Conservation (phyloP, 2,888 invertebrate species). For the Dione juno region DNA sequence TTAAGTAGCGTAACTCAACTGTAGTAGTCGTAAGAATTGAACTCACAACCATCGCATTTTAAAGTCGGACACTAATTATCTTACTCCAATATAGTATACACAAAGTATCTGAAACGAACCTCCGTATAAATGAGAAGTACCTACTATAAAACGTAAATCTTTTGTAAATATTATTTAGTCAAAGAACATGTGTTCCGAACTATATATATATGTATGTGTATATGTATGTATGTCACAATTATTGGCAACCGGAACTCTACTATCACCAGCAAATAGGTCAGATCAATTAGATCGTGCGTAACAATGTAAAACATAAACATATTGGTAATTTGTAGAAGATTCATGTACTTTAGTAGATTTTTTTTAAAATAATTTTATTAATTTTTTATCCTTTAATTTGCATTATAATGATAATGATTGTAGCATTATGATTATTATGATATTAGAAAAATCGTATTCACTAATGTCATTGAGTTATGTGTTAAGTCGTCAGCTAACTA, state of each 20-base stretch:
- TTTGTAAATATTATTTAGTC: too few species aligned
- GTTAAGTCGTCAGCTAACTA: conserved; percentile 5
- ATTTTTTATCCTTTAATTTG: neutral
- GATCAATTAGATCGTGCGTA: conserved; percentile 42
- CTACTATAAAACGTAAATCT: too few species aligned
- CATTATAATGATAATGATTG: too few species aligned
- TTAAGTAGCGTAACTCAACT: too few species aligned
- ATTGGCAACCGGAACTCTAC: conserved; percentile 50
- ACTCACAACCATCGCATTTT: too few species aligned
- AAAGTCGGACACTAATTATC: too few species aligned
- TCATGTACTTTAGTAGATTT: neutral
- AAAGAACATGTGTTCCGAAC: too few species aligned
- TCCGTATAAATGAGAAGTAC: too few species aligned
- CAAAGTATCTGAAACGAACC: too few species aligned
- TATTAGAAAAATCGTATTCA: neutral
- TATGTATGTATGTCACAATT: conserved; percentile 9
- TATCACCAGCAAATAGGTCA: conserved; percentile 49
- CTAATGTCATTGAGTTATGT: conserved; percentile 14
- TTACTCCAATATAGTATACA: too few species aligned
- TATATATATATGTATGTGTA: neutral
- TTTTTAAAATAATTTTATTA: neutral
- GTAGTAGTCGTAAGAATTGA: too few species aligned
- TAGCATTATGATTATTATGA: too few species aligned
- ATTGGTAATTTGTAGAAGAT: neutral
- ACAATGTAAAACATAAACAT: conserved; percentile 17